Percentiles rank a stretch among this genome's conserved stretches.
These are phyloP conservation scores for Cremastinae sp. DNA, from an alignment of 2,888 invertebrate genomes.

Conservation along the genomic window DNA sequence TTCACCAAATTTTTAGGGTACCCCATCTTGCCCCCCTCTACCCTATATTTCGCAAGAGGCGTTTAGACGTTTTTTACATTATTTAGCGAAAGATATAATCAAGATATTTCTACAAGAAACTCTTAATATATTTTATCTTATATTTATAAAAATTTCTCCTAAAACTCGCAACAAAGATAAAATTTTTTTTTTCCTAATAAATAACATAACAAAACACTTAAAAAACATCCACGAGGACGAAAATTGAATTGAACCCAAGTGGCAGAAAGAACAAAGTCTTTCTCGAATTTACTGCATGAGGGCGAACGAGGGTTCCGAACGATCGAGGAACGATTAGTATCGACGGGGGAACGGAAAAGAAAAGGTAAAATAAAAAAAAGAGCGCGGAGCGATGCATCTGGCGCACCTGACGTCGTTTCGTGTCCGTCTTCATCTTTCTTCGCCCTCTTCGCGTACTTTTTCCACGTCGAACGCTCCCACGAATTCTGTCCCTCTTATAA, in stretches of 20 bases:
- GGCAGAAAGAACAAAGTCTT: slow-evolving; percentile 32
- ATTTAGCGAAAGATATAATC: too few relatives aligned
- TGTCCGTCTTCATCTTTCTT: slow-evolving; percentile 61
- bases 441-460: slow-evolving; percentile 34
- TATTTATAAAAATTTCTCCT: too few relatives aligned
- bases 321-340: slow-evolving; percentile 78
- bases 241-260: not conserved
- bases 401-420: slow-evolving; percentile 77
- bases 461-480: slow-evolving; percentile 43
- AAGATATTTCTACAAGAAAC: too few relatives aligned
- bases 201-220: too few relatives aligned
- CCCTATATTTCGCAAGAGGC: too few relatives aligned
- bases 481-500: slow-evolving; percentile 41
- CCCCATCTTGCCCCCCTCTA: too few relatives aligned
- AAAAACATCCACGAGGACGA: too few relatives aligned
- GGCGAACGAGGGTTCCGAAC: slow-evolving; percentile 58
- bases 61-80: too few relatives aligned
- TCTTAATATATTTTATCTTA: too few relatives aligned
- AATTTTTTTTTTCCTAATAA: too few relatives aligned
- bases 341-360: slow-evolving; percentile 65
- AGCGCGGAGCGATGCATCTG: slow-evolving; percentile 72
- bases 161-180: too few relatives aligned
- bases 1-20: too few relatives aligned
- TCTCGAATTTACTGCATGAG: slow-evolving; percentile 33
- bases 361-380: slow-evolving; percentile 52